Evolutionary conservation across 2,113 vertebrate genomes (phyloP).

Genomic region (Drymodes brunneopygia): DNA sequence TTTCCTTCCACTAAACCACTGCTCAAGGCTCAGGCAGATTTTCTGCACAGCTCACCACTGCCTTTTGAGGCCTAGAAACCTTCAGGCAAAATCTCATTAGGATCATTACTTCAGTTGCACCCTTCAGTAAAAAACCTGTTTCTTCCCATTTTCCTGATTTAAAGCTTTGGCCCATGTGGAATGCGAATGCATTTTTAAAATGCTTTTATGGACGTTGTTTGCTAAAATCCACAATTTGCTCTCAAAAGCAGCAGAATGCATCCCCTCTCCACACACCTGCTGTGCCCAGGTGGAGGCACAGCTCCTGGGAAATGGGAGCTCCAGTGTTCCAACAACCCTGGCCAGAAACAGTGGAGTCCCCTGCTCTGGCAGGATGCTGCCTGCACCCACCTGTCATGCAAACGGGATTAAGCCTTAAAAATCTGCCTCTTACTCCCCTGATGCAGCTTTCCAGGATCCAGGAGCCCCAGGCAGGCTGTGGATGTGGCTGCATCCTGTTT

Average conservation of each 20-base stretch:
- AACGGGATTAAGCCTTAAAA: neutral
- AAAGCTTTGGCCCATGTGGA: neutral
- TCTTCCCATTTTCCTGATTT: neutral
- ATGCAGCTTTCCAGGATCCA: too few relatives aligned
- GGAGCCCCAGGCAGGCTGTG: neutral
- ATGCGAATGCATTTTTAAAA: neutral
- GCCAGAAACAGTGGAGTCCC: neutral
- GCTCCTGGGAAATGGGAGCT: neutral
- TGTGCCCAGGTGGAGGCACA: neutral
- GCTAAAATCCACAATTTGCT: neutral
- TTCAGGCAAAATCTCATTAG: neutral
- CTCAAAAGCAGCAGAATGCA: neutral
- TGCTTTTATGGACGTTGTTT: neutral
- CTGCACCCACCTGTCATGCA: neutral
- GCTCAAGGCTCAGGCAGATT: neutral
- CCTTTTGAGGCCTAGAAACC: neutral
- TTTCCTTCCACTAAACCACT: neutral
- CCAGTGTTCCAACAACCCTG: rapidly evolving
- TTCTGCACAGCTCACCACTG: rapidly evolving
- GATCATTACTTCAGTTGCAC: neutral
- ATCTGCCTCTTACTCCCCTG: neutral
- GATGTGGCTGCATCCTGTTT: neutral
- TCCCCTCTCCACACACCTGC: neutral
- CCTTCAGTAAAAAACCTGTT: neutral
- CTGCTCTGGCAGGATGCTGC: neutral